Evolutionary conservation across 2,888 invertebrate species (phyloP).

Genomic region (Rotaria sp.): DNA sequence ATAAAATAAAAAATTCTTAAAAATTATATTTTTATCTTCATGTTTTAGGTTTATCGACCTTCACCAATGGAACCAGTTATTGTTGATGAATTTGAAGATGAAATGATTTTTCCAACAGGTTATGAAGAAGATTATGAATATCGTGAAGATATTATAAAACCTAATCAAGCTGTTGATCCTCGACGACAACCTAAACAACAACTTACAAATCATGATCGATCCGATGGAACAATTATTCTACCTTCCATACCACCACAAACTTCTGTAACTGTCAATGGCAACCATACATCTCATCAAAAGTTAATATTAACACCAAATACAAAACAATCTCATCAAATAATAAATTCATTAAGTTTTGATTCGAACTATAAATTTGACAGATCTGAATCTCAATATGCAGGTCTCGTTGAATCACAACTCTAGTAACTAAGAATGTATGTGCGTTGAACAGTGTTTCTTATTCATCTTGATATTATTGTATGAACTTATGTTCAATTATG

Average conservation of each 20-base stretch:
- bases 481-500: background rate
- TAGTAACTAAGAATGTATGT: background rate
- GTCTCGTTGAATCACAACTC: conserved; percentile 19
- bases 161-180: conserved; percentile 17
- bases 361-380: conserved; percentile 29
- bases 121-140: conserved; percentile 29
- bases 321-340: background rate
- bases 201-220: background rate
- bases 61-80: conserved; percentile 21
- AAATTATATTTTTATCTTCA: background rate
- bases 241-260: background rate
- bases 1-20: background rate
- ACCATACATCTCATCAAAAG: conserved; percentile 4
- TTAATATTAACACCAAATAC: background rate
- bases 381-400: conserved; percentile 30
- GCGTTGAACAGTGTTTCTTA: conserved; percentile 18
- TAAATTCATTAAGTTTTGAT: conserved; percentile 14
- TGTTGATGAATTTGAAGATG: conserved; percentile 29
- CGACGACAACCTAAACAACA: conserved; percentile 15
- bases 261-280: background rate
- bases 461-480: background rate
- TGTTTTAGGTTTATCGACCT: conserved; percentile 2
- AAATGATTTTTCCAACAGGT: conserved; percentile 24
- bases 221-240: background rate
- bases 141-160: conserved; percentile 21